phyloP scores from a whole-genome alignment of 2,888 invertebrate species.

The Drosophila multiciliata region DNA sequence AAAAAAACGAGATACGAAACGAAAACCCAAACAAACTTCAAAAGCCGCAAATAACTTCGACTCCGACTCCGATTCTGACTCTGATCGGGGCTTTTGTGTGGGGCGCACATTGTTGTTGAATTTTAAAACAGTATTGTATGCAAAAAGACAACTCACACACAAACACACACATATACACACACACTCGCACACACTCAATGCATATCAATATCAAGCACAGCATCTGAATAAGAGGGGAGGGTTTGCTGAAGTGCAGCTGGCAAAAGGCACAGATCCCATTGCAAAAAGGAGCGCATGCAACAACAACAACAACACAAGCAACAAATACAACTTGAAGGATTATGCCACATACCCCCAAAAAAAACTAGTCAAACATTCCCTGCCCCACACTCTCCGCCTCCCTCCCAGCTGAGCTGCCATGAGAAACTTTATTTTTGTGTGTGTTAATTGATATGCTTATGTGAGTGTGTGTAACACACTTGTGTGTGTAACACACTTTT shows the following conservation, averaged over 20 bases:
- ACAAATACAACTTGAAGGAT: conserved; percentile 32
- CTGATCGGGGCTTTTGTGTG: conserved; percentile 26
- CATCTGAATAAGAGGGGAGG: conserved; percentile 20
- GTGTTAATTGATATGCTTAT: conserved; percentile 61
- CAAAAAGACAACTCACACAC: conserved; percentile 37
- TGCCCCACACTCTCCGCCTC: not conserved
- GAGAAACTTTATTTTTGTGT: conserved; percentile 53
- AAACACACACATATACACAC: conserved; percentile 15
- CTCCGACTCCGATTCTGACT: not conserved
- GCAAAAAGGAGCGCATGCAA: conserved; percentile 29
- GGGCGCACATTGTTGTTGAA: conserved; percentile 43
- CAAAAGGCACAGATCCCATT: conserved; percentile 45
- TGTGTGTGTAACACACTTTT: conserved; percentile 11
- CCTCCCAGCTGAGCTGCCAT: conserved; percentile 19
- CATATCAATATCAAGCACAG: conserved; percentile 61
- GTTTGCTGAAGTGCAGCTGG: conserved; percentile 34
- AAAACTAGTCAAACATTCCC: conserved; percentile 2
- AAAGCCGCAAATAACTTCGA: conserved; percentile 54
- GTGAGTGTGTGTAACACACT: not conserved
- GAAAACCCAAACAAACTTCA: conserved; percentile 35
- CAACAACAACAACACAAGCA: conserved; percentile 4
- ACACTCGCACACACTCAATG: conserved; percentile 26
- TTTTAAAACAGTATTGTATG: conserved; percentile 62
- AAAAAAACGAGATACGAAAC: conserved; percentile 40
- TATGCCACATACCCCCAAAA: conserved; percentile 16